Conservation (phyloP, 2,888 invertebrate genomes). For the Rhagonycha fulva region DNA sequence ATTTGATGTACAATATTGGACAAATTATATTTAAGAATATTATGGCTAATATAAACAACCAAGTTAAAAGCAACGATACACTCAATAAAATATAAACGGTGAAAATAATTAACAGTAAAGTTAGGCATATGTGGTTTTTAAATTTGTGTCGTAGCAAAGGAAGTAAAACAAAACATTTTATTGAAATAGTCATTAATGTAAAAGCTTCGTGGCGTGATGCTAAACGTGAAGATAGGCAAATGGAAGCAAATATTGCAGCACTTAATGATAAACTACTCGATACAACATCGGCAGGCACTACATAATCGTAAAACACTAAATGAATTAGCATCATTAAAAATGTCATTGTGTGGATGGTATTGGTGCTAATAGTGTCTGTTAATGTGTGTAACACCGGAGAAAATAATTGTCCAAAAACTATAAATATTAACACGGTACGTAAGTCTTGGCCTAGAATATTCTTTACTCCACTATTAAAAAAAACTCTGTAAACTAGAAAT, state of each 20-base stretch:
- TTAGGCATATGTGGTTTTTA: slow-evolving; percentile 60
- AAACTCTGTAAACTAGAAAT: slow-evolving; percentile 64
- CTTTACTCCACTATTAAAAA: slow-evolving; percentile 35
- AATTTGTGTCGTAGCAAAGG: slow-evolving; percentile 75
- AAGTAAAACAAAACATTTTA: slow-evolving; percentile 86
- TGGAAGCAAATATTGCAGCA: slow-evolving; percentile 92
- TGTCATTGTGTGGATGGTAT: slow-evolving; percentile 94
- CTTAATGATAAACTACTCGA: slow-evolving; percentile 92
- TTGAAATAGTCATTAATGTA: slow-evolving; percentile 85
- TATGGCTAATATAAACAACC: slow-evolving; percentile 64
- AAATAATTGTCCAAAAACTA: slow-evolving; percentile 84
- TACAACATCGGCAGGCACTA: slow-evolving; percentile 83
- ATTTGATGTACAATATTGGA: slow-evolving; percentile 74
- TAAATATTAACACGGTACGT: slow-evolving; percentile 79
- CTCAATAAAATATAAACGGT: slow-evolving; percentile 60
- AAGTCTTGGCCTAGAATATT: slow-evolving; percentile 62
- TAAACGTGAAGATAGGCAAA: slow-evolving; percentile 92
- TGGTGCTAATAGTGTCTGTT: slow-evolving; percentile 95
- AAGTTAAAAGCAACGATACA: slow-evolving; percentile 63
- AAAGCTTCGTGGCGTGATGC: slow-evolving; percentile 87
- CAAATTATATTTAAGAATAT: slow-evolving; percentile 72
- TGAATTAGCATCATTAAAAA: slow-evolving; percentile 86
- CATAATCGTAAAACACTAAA: slow-evolving; percentile 92
- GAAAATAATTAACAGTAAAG: slow-evolving; percentile 59
- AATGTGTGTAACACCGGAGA: slow-evolving; percentile 92